Conservation (phyloP, 2,888 invertebrate genomes). For the Diaphora mendica region DNA sequence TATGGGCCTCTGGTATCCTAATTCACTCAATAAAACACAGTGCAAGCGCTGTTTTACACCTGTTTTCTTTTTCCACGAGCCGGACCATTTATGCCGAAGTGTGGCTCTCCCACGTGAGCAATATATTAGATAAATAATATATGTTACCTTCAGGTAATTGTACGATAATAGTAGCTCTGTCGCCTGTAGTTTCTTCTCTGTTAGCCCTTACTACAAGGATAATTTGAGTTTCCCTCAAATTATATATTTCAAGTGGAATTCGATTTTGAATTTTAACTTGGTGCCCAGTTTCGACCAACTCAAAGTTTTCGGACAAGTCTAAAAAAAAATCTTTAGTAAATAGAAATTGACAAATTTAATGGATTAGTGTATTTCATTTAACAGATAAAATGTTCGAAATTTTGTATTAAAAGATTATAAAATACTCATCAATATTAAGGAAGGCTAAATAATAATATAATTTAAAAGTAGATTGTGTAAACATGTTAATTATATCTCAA, state of each 20-base stretch:
- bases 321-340: neutral
- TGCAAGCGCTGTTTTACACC: too few species aligned
- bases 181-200: slow-evolving; percentile 72
- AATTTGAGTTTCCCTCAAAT: slow-evolving; percentile 58
- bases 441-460: neutral
- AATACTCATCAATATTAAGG: neutral
- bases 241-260: slow-evolving; percentile 54
- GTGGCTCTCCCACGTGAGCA: too few species aligned
- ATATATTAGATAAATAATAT: neutral
- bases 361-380: neutral
- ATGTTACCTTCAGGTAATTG: slow-evolving; percentile 72
- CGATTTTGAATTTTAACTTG: slow-evolving; percentile 56
- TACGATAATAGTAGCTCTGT: slow-evolving; percentile 69
- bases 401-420: neutral
- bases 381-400: neutral
- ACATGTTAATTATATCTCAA: neutral
- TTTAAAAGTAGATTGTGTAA: too few species aligned
- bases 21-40: too few species aligned
- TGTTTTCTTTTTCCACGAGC: too few species aligned
- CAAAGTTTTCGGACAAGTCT: slow-evolving; percentile 65
- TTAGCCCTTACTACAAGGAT: slow-evolving; percentile 67
- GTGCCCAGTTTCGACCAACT: slow-evolving; percentile 50
- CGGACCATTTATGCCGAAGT: too few species aligned
- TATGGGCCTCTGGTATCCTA: too few species aligned
- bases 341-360: neutral